Percentiles rank a stretch among this genome's conserved stretches.
Evolutionary conservation across 2,113 vertebrate genomes (phyloP).

Genomic region (Numida meleagris): DNA sequence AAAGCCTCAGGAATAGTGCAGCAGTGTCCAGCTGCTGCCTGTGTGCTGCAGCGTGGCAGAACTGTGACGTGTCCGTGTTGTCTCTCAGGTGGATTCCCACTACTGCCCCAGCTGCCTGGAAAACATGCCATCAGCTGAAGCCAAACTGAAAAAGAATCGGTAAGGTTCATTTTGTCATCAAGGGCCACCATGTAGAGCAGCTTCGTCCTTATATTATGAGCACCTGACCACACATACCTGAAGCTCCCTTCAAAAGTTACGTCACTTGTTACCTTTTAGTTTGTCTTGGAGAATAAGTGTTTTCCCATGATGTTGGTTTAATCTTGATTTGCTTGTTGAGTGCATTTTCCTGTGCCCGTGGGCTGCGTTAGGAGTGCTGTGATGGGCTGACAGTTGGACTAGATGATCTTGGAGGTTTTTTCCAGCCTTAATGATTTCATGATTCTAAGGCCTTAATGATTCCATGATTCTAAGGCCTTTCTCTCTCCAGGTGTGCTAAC

Average conservation of each 20-base stretch:
- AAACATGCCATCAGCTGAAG: conserved; percentile 99
- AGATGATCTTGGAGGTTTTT: not conserved
- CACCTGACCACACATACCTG: accelerated
- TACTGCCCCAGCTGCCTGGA: conserved; percentile 98
- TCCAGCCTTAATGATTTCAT: not conserved
- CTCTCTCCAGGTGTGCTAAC: conserved; percentile 89
- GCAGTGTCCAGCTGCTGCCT: too few species aligned
- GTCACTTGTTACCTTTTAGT: not conserved
- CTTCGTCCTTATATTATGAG: not conserved
- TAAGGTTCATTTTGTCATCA: conserved; percentile 27
- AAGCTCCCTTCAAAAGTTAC: not conserved
- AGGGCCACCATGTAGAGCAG: accelerated
- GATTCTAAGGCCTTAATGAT: not conserved
- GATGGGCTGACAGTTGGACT: too few species aligned
- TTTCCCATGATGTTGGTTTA: not conserved
- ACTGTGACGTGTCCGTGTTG: not conserved
- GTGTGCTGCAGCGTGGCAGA: too few species aligned
- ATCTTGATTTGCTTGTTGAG: not conserved
- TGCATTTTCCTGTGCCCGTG: not conserved
- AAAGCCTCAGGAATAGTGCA: too few species aligned
- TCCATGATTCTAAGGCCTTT: not conserved
- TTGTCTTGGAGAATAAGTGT: not conserved
- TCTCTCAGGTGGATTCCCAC: conserved; percentile 93
- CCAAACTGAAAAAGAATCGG: conserved; percentile 99
- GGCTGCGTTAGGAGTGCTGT: not conserved